Evolutionary conservation across 2,113 vertebrate genomes (phyloP), one percentile per base, ranked within the genome.

Genomic region (Charina bottae): DNA sequence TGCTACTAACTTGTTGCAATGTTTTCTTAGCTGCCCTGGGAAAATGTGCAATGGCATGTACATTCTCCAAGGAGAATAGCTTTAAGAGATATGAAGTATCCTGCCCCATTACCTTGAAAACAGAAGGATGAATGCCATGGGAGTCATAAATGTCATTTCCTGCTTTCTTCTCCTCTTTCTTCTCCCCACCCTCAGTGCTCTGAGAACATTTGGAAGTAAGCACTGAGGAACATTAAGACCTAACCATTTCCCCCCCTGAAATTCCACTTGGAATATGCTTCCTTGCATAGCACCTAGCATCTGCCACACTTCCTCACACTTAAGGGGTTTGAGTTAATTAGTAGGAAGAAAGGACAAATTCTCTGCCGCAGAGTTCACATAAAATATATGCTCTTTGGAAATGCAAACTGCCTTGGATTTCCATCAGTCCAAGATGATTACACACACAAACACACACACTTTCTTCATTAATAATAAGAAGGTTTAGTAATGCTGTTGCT

Each of bases 281-380:
- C 33, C 58, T 55, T 62, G 23, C 15, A 28, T 72, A 46, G 85
- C 28, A 87, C 90, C 84, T 56, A 91, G 84, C 83, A 89, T 83
- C 86, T 92, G 68, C 86, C 87, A 85, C 10, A 55, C 28, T 85
- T 64, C 78, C n/a, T 89, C 49, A 85, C 78, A 54, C 13, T 64
- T 72, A 26, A 89, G 23, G 58, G 33, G 42, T 64, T 84, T 42
- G 46, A 84, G 23, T 60, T 42, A 92, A 83, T 89, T 84, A 64
- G 28, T 85, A 92, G 55, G 58, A 93, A 89, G 1, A 58, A 94
- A 83, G 1, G 88, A 0, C 8, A 92, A 54, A 92, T 93, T 64
- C 88, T 88, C 6, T 26, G 54, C n/a, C 46, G 85, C 13, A 23
- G 28, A 59, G 89, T 49, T 72, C 46, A 7, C 0, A 68, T 54